Conservation (phyloP, 2,113 vertebrate species). For the Edolisoma coerulescens region DNA sequence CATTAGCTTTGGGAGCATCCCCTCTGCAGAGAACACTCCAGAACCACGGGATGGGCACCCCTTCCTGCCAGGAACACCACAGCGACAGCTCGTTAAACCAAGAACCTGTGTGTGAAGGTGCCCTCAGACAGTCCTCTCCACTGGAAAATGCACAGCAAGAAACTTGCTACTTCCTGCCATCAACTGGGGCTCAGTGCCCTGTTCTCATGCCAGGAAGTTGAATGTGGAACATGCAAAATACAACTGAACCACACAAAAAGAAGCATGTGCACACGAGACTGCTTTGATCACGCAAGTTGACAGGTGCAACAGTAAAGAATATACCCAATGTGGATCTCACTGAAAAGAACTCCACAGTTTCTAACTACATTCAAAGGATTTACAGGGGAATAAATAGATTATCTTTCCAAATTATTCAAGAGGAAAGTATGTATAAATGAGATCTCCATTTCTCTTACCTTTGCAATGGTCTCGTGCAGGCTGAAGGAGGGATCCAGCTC, state of each 20-base stretch:
- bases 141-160: background rate
- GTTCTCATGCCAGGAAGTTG: background rate
- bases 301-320: background rate
- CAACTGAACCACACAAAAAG: background rate
- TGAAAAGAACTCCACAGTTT: background rate
- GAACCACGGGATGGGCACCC: background rate
- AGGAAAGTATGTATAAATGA: background rate
- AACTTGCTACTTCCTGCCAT: background rate
- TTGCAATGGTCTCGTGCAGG: conserved; percentile 86
- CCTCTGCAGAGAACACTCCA: background rate
- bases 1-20: background rate
- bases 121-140: background rate
- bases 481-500: conserved; percentile 83
- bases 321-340: background rate
- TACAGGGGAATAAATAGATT: background rate
- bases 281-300: background rate
- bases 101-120: background rate
- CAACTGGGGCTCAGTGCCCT: background rate
- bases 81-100: background rate
- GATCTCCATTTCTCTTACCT: conserved; percentile 76
- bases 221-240: background rate
- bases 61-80: background rate
- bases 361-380: background rate
- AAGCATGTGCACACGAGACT: background rate
- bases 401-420: background rate